Percentiles rank a stretch among this genome's conserved stretches.
phyloP scores from a whole-genome alignment of 1,140 invertebrate genomes.

The Saccostrea cuccullata region DNA sequence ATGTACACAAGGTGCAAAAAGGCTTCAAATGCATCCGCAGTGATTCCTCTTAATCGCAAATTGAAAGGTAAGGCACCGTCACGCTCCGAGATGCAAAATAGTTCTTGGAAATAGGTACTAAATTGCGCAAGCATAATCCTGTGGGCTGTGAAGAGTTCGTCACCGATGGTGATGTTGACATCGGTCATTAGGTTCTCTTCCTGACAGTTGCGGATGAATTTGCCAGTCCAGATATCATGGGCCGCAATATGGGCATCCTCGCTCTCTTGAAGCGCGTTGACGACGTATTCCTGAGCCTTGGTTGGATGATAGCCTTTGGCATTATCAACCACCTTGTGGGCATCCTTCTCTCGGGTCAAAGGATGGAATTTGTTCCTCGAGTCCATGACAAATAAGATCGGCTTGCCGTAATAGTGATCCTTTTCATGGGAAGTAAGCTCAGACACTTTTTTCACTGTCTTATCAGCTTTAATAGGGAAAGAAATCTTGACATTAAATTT shows the following conservation, averaged over 20 bases:
- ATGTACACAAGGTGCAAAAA: slow-evolving; percentile 50
- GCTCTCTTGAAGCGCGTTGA: not conserved
- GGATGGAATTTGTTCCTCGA: slow-evolving; percentile 22
- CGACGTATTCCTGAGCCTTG: not conserved
- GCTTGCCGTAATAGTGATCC: not conserved
- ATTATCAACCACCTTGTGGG: not conserved
- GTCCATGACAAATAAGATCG: slow-evolving; percentile 4
- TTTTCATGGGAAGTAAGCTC: not conserved
- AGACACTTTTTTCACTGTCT: not conserved
- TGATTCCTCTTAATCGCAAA: slow-evolving; percentile 46
- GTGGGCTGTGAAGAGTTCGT: slow-evolving; percentile 36
- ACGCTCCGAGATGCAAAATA: slow-evolving; percentile 43
- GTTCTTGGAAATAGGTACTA: slow-evolving; percentile 51
- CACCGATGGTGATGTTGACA: slow-evolving; percentile 48
- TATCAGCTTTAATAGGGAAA: not conserved
- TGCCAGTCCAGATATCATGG: slow-evolving; percentile 47
- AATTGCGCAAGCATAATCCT: slow-evolving; percentile 50
- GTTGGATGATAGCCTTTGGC: slow-evolving; percentile 30
- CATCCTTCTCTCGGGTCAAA: not conserved
- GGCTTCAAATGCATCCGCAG: slow-evolving; percentile 40
- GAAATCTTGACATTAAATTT: not conserved
- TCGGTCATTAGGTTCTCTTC: slow-evolving; percentile 48
- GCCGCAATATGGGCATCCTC: not conserved
- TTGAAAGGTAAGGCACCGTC: slow-evolving; percentile 33
- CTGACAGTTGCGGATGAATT: slow-evolving; percentile 45